Conservation (phyloP, 2,797 vertebrate genomes). For the Pseudocheirus occidentalis region DNA sequence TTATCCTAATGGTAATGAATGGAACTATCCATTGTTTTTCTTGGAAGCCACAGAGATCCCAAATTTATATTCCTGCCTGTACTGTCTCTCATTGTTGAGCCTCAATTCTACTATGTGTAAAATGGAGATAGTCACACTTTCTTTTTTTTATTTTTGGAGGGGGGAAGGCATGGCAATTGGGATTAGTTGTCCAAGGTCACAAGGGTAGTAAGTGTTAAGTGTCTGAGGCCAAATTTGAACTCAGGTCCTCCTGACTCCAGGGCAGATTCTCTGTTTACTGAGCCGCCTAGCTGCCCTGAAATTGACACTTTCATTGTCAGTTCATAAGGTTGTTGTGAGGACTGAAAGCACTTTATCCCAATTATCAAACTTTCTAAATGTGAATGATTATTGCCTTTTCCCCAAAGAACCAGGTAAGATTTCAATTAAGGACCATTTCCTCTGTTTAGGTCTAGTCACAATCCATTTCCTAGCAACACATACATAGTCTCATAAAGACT, state of each 20-base stretch:
- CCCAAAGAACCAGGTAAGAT: neutral
- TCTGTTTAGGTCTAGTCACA: neutral
- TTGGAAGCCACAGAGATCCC: neutral
- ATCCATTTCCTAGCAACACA: neutral
- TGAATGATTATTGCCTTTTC: neutral
- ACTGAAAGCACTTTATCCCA: neutral
- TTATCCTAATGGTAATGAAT: neutral
- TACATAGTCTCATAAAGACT: no score
- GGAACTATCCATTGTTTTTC: neutral
- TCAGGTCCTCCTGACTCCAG: no score
- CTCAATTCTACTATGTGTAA: neutral
- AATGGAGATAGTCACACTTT: neutral
- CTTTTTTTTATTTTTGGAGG: no score
- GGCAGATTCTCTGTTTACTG: no score
- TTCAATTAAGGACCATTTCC: neutral
- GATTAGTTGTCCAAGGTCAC: no score
- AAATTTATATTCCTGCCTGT: neutral
- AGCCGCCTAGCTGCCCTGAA: no score
- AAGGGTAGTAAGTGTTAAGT: no score
- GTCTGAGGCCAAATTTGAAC: no score
- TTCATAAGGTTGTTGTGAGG: neutral
- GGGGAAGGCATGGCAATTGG: no score
- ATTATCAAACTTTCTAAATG: neutral
- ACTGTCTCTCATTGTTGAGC: neutral
- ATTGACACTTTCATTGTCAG: neutral